Percentiles rank a stretch among this genome's conserved stretches.
Evolutionary conservation across 2,797 vertebrate genomes (phyloP).

Genomic region (Cygnus olor): DNA sequence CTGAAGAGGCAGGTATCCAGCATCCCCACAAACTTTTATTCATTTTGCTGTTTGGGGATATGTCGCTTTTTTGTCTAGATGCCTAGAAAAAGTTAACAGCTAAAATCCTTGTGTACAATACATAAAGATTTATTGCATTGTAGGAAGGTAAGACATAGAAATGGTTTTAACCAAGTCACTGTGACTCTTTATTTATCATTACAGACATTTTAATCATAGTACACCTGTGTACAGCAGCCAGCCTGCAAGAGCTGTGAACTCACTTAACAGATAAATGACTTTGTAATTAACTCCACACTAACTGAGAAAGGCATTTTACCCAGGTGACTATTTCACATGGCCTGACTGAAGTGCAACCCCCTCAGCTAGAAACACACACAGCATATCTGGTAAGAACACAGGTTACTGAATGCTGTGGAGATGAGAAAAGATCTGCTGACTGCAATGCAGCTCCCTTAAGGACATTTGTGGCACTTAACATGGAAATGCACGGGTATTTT

Average conservation of each 20-base stretch:
- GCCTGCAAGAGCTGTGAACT: background rate
- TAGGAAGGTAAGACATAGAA: background rate
- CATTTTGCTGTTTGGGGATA: background rate
- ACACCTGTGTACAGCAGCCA: background rate
- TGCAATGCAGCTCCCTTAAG: background rate
- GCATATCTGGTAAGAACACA: background rate
- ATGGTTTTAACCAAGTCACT: background rate
- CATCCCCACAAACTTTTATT: background rate
- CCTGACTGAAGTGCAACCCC: background rate
- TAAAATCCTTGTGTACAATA: background rate
- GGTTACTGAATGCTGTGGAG: background rate
- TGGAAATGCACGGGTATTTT: background rate
- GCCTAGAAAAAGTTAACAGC: background rate
- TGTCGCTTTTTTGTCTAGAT: background rate
- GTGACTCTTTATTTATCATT: background rate
- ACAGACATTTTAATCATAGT: background rate
- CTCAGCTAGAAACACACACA: background rate
- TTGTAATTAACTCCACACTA: background rate
- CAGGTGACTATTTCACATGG: background rate
- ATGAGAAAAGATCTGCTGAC: background rate
- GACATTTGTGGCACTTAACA: background rate
- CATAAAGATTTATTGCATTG: background rate
- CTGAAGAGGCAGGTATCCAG: background rate
- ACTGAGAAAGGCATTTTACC: background rate
- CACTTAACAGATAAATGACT: background rate